Evolutionary conservation across 2,797 vertebrate genomes (phyloP), one percentile per base, ranked within the genome.

Genomic region (Dallia pectoralis): DNA sequence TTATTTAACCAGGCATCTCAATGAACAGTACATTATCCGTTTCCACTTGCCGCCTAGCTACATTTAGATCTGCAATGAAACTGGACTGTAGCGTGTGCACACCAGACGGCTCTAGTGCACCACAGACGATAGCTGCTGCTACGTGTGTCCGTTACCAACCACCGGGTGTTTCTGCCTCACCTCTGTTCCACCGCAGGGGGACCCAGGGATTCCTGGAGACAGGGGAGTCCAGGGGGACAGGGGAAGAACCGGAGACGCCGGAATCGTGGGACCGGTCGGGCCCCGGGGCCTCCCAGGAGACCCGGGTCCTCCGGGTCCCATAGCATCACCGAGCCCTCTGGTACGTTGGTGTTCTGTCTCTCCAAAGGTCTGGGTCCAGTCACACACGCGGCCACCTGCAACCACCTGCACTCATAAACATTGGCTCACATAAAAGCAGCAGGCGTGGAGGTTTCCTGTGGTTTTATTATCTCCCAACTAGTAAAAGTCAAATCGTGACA

Each of bases 161-260:
- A 6, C 40, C 40, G 7, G 40, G 7, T 44, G 7, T 4, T 56
- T 22, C 7, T 22, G n/a, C 51, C 11, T 16, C 11, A 5, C 51
- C 44, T 4, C 8, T 62, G 74, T 64, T 53, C 71, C 71, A 14
- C 72, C 67, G 59, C 79, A 99, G 98, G 98, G 98, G 49, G 98
- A 98, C 85, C 95, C 95, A 22, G 97, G 97, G 72, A 99, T 99
- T 90, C 93, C 96, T 18, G 98, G 98, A 76, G 96, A 93, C 86
- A 92, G 93, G 89, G 98, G 98, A 9, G 94, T 97, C 64, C 98
- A 99, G 78, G 98, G 98, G 0, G 97, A 98, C 88, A 93, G 95
- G 74, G 98, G 98, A 67, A 96, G 92, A 70, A 63, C 88, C 53
- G 98, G 98, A 75, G 92, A 95, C 16, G 90, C 91, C 56, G 98